Base-by-base conservation (phyloP, 1,140 invertebrate species). In the Lycorma delicatula region DNA sequence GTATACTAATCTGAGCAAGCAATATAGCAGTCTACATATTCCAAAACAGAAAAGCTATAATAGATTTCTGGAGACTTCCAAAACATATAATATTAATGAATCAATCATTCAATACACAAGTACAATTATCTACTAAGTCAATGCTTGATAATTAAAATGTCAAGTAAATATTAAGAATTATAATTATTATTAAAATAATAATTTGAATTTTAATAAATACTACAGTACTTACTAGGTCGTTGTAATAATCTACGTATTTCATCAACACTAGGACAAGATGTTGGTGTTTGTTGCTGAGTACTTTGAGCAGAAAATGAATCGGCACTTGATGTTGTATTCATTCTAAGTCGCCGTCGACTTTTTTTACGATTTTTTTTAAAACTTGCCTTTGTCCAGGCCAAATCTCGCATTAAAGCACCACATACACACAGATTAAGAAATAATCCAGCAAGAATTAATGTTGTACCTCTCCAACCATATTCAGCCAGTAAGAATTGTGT, bases 341-440 rank as follows among this genome's bases (percentile, higher is more conserved):
- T 74, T 82, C 52, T 29, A 11, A 50, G 4, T 60, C 60, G 16
- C 76, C 13, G 80, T 67, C 7, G 76, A 71, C 64, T 79, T 79
- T 3, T 83, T 71, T 60, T 80, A 62, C 77, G 77, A 0, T 78
- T 79, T 61, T 79, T 44, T 22, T 80, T 51, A 11, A 78, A 79
- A 63, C 78, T 79, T 25, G 76, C 75, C 69, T 81, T 84, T 0
- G 85, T 86, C 84, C 85, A 87, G 3, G 84, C 82, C 16, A 91
- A 73, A 65, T 93, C 89, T 51, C 86, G 72, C 83, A 93, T 92
- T 3, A 93, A 71, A 28, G 84, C 79, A 0, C 91, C 93, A 70
- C 90, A 96, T 0, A 93, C 87, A 23, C 85, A 84, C 64, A 95
- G 81, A 70, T 93, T 92, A 2, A 95, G 74, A 65, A 93, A 91